Percentiles rank a stretch among this genome's conserved stretches.
Conservation (phyloP, 1,140 invertebrate genomes). For the Ips typographus region DNA sequence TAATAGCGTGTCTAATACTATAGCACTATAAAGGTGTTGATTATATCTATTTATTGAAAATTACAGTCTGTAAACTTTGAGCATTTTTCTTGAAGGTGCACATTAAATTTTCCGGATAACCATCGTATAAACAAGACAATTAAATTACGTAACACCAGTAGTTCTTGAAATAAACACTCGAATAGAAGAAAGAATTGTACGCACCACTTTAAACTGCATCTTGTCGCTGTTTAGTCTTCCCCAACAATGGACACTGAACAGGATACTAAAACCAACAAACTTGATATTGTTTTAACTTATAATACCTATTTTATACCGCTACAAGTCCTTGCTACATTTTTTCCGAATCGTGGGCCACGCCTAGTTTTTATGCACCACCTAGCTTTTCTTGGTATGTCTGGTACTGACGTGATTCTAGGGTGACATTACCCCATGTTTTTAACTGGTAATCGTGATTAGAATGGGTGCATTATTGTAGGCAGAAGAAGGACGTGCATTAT, state of each 20-base stretch:
- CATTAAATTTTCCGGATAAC: too few relatives aligned
- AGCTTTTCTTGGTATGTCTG: too few relatives aligned
- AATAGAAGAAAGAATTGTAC: conserved; percentile 10
- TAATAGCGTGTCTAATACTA: too few relatives aligned
- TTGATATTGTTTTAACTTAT: conserved; percentile 43
- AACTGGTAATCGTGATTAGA: too few relatives aligned
- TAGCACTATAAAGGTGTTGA: conserved; percentile 3
- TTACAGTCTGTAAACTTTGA: too few relatives aligned
- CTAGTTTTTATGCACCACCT: conserved; percentile 19
- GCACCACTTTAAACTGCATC: conserved; percentile 22
- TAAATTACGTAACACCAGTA: too few relatives aligned
- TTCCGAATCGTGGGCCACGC: conserved; percentile 32
- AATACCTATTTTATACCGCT: conserved; percentile 46
- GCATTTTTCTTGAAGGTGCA: too few relatives aligned
- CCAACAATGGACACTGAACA: conserved; percentile 23
- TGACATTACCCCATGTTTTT: background rate
- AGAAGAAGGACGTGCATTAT: too few relatives aligned
- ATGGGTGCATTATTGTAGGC: too few relatives aligned
- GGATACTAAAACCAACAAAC: conserved; percentile 19
- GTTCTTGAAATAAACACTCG: background rate
- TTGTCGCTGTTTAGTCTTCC: conserved; percentile 4
- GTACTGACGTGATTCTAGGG: too few relatives aligned
- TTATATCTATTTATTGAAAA: background rate
- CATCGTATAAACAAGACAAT: too few relatives aligned
- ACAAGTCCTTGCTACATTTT: conserved; percentile 45